These are phyloP conservation scores for Catamblyrhynchus diadema DNA, from an alignment of 2,797 vertebrate genomes.

Conservation along the genomic window DNA sequence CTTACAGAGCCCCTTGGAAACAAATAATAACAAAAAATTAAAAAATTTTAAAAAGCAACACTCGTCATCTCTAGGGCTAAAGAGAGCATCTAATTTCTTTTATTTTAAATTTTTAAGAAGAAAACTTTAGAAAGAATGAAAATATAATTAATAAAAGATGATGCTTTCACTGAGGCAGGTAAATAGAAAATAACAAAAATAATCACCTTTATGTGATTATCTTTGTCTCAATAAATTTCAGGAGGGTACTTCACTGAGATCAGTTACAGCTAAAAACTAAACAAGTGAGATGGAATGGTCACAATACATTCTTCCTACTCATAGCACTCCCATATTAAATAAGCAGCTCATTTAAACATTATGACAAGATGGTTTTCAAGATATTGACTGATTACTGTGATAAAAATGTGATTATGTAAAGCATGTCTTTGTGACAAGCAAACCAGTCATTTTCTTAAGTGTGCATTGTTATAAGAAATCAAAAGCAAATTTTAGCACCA, in stretches of 20 bases:
- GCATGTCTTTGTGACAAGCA: background rate
- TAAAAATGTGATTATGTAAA: background rate
- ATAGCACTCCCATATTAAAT: background rate
- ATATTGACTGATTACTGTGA: background rate
- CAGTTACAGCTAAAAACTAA: background rate
- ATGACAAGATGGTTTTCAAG: background rate
- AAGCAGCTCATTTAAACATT: background rate
- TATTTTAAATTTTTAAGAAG: background rate
- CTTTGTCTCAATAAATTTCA: background rate
- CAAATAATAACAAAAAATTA: background rate
- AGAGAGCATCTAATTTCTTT: background rate
- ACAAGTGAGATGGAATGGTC: background rate
- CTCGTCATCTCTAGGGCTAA: background rate
- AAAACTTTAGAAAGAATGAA: background rate
- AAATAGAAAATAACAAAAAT: background rate
- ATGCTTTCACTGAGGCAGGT: background rate
- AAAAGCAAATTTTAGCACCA: background rate
- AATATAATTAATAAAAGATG: background rate
- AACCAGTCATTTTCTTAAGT: background rate
- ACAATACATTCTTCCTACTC: background rate
- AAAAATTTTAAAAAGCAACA: accelerated
- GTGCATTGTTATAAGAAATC: background rate
- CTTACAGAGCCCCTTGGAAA: background rate
- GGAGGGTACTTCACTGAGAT: background rate
- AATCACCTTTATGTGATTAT: background rate